Conservation (phyloP, 2,113 vertebrate genomes). For the Vicugna pacos region DNA sequence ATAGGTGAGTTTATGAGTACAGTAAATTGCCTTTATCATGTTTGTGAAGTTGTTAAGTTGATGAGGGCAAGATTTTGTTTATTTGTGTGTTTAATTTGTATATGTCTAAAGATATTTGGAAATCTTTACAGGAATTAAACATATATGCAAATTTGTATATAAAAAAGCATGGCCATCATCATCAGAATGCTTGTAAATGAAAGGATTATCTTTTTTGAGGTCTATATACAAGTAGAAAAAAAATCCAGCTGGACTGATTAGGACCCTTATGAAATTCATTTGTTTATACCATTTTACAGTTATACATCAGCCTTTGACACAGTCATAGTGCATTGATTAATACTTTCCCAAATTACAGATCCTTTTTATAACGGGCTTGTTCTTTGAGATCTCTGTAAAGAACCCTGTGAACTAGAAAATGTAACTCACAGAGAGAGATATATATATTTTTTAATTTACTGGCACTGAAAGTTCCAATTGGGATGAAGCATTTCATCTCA, state of each 20-base stretch:
- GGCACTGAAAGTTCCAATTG: conserved; percentile 74
- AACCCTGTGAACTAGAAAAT: conserved; percentile 81
- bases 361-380: conserved; percentile 67
- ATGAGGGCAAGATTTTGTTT: conserved; percentile 79
- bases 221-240: conserved; percentile 74
- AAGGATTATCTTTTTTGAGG: conserved; percentile 85
- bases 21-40: conserved; percentile 74
- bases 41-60: conserved; percentile 80
- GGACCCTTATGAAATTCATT: conserved; percentile 84
- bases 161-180: conserved; percentile 86
- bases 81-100: conserved; percentile 75
- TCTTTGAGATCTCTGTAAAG: conserved; percentile 72
- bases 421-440: conserved; percentile 57
- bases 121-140: conserved; percentile 83
- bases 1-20: conserved; percentile 76
- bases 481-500: conserved; percentile 76
- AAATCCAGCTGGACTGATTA: conserved; percentile 88
- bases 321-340: conserved; percentile 64
- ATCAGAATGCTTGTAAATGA: conserved; percentile 86
- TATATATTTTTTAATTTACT: conserved; percentile 51
- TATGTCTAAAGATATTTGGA: conserved; percentile 81
- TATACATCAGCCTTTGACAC: conserved; percentile 77
- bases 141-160: conserved; percentile 89
- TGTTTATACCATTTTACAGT: conserved; percentile 80
- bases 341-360: conserved; percentile 74